These are phyloP conservation scores for Agrypnia vestita DNA, from an alignment of 1,140 invertebrate genomes.

Conservation along the genomic window DNA sequence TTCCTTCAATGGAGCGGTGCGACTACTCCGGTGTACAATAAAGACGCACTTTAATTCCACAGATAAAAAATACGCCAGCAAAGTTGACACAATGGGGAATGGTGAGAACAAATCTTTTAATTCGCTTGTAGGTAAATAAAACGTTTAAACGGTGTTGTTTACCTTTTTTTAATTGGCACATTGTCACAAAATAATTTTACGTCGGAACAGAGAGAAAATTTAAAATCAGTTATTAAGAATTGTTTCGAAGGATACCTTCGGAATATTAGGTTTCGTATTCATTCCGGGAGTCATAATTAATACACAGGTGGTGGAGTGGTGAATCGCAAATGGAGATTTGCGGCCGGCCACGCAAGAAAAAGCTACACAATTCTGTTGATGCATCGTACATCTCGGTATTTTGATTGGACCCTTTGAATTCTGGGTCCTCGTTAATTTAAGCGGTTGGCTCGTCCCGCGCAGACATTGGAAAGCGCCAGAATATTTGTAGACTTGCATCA, in stretches of 20 bases:
- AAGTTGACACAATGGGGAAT: neutral
- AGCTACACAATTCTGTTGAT: neutral
- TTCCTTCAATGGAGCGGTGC: neutral
- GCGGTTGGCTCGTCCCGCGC: too few species aligned
- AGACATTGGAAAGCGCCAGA: too few species aligned
- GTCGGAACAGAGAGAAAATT: neutral
- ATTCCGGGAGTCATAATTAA: neutral
- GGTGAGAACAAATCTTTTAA: neutral
- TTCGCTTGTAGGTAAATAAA: neutral
- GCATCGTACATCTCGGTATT: too few species aligned
- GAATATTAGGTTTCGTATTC: neutral
- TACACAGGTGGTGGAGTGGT: neutral
- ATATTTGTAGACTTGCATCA: too few species aligned
- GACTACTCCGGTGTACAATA: neutral
- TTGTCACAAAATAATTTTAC: neutral
- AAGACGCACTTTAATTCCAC: neutral
- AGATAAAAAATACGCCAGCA: neutral
- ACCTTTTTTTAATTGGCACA: neutral
- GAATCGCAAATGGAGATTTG: neutral
- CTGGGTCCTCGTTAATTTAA: too few species aligned
- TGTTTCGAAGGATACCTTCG: neutral
- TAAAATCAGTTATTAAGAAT: constrained; percentile 6
- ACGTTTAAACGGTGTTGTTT: neutral
- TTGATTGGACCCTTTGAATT: too few species aligned
- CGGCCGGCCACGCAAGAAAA: neutral